Conservation (phyloP, 2,888 invertebrate species). For the Trisateles emortualis region DNA sequence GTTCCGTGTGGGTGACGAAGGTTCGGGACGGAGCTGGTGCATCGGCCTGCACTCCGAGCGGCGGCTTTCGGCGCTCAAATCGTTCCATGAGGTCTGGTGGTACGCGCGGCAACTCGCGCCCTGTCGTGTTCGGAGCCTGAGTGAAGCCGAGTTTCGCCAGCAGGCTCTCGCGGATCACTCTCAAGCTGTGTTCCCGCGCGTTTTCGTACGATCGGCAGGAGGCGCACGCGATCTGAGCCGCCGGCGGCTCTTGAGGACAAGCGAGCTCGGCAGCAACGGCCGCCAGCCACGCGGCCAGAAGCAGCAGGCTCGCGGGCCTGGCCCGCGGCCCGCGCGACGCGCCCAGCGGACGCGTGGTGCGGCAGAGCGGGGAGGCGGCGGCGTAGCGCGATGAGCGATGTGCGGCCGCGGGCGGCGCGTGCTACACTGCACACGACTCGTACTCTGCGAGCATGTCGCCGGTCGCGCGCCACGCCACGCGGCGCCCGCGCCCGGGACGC, state of each 20-base stretch:
- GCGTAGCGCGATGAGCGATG: constrained; percentile 81
- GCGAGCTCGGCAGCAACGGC: constrained; percentile 76
- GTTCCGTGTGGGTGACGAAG: constrained; percentile 87
- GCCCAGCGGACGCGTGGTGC: constrained; percentile 87
- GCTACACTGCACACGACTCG: constrained; percentile 80
- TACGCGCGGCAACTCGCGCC: constrained; percentile 85
- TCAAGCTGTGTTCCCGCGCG: constrained; percentile 87
- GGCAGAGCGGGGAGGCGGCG: constrained; percentile 84
- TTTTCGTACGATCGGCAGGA: constrained; percentile 86
- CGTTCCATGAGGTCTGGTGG: constrained; percentile 86
- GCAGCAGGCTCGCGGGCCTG: constrained; percentile 87
- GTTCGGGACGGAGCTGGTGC: constrained; percentile 82
- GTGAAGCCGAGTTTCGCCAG: constrained; percentile 88
- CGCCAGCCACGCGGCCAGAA: constrained; percentile 84
- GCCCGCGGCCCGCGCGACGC: constrained; percentile 86
- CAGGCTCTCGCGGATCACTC: constrained; percentile 89
- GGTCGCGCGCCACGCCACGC: constrained; percentile 49
- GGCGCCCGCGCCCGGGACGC: constrained; percentile 41
- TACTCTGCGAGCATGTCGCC: constrained; percentile 49
- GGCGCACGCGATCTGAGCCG: constrained; percentile 76
- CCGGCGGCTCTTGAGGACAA: constrained; percentile 72
- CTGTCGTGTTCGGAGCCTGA: constrained; percentile 89
- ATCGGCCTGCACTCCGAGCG: constrained; percentile 88
- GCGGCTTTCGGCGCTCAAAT: constrained; percentile 82
- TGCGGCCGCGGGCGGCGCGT: constrained; percentile 84